Evolutionary conservation across 2,113 vertebrate species (phyloP), one percentile per base, ranked within the genome.

Genomic region (Lipophrys pholis): DNA sequence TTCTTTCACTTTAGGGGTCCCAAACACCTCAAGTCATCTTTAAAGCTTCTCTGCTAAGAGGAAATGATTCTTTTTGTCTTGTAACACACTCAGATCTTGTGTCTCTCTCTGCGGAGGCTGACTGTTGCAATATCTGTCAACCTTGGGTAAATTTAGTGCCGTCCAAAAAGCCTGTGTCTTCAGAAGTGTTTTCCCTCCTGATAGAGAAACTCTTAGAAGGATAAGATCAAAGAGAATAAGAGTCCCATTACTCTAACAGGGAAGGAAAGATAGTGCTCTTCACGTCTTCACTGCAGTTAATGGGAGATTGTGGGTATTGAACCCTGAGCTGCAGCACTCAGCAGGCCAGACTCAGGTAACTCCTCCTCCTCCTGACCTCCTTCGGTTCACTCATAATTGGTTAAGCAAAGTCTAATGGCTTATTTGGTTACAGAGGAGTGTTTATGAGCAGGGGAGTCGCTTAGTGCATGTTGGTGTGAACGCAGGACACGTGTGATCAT

Each of bases 211-310:
- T 38, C 11, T 38, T 46, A 76, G 42, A 45, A 50, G 17, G 42
- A 71, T 67, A 61, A 15, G 64, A 83, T 87, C 76, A 89, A 80
- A 80, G 30, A 50, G 53, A 73, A 56, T 60, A 50, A 67, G 57
- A 57, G 71, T 52, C 10, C 45, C 56, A 73, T 76, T 66, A 80
- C 58, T 56, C 39, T 60, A 43, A 76, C 49, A 68, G 52, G 53
- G 61, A 17, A 59, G 38, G 60, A 56, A 51, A 72, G 69, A 48
- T 30, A 11, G 30, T 17, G 35, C 56, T 7, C 45, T 51, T 73
- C 30, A 55, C 66, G 75, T 69, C 64, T 82, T 46, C 55, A 30
- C 43, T 50, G 39, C 51, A 46, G 58, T 61, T 67, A 71, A 78
- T 68, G 41, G 70, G 39, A 73, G 11, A 35, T 14, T 41, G 40